Evolutionary conservation across 1,140 invertebrate genomes (phyloP), one percentile per base, ranked within the genome.

Genomic region (Cydia amplana): DNA sequence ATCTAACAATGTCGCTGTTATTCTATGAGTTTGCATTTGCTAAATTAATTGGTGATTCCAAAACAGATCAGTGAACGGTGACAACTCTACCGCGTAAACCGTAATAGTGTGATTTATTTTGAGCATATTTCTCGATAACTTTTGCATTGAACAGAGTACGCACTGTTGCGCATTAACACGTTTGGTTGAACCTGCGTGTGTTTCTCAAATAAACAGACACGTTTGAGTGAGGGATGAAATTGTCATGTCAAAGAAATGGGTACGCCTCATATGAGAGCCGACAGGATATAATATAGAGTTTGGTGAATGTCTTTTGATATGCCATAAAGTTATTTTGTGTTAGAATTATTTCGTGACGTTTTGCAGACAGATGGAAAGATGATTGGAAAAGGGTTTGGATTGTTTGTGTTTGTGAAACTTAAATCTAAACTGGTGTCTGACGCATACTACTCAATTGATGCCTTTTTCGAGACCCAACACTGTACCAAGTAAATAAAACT

Each of bases 211-310:
- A 70, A 70, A 70, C 65, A 70, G 65, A 70, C 32, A 70, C n/a
- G 65, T 70, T 70, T 70, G 65, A 70, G 65, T 70, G 65, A 70
- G 65, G 65, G 65, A 70, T 40, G 65, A 70, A 70, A 70, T 70
- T 40, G 65, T 36, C 32, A 70, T 70, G 28, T 70, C 65, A 70
- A 70, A 70, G 65, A 70, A 70, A 70, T 40, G 32, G 28, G 65
- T 40, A 70, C 32, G 65, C 65, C 32, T 70, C 32, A 70, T 32
- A 70, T 36, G 65, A 36, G 65, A n/a, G 16, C 4, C 32, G 65
- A 70, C 65, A 18, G 32, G 36, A 70, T n/a, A n/a, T n/a, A 70
- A 70, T 70, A 70, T 70, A 70, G 7, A 36, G 65, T 67, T 67
- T 67, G 65, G 65, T n/a, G 65, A 70, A 70, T 70, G 18, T 43